These are phyloP conservation scores for Microplitis deprimator DNA, from an alignment of 2,888 invertebrate genomes.

Conservation along the genomic window DNA sequence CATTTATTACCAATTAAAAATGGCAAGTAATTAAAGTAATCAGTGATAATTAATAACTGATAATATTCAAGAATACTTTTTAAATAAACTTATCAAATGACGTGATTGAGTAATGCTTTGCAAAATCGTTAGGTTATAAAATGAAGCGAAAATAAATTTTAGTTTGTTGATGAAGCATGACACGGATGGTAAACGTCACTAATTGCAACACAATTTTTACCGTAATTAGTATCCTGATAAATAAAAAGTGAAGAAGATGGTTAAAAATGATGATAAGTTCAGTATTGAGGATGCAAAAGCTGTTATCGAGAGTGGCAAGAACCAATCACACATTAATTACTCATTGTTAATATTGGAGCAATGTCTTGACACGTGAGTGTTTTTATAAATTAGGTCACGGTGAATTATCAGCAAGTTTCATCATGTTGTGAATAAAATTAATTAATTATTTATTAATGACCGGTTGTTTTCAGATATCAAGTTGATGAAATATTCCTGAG, in stretches of 20 bases:
- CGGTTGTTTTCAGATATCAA: conserved; percentile 75
- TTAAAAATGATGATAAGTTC: conserved; percentile 51
- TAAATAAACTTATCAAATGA: neutral
- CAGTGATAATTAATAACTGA: neutral
- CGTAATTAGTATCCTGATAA: neutral
- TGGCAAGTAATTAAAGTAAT: neutral
- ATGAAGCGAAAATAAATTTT: neutral
- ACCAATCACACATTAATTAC: conserved; percentile 54
- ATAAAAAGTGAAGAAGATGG: conserved; percentile 39
- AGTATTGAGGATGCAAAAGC: conserved; percentile 53
- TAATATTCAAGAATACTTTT: neutral
- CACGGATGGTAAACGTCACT: neutral
- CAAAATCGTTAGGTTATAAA: neutral
- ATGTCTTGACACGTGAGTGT: conserved; percentile 63
- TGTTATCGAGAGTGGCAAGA: conserved; percentile 53
- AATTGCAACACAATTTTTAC: neutral
- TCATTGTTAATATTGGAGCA: conserved; percentile 61
- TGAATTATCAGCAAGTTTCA: neutral
- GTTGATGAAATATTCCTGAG: conserved; percentile 87
- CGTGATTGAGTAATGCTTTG: neutral
- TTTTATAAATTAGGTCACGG: conserved; percentile 2
- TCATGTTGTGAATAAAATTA: too few species aligned
- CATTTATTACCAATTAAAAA: neutral
- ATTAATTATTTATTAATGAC: too few species aligned
- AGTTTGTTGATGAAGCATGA: neutral